Conservation (phyloP, 2,113 vertebrate species). For the Hymenochirus boettgeri region DNA sequence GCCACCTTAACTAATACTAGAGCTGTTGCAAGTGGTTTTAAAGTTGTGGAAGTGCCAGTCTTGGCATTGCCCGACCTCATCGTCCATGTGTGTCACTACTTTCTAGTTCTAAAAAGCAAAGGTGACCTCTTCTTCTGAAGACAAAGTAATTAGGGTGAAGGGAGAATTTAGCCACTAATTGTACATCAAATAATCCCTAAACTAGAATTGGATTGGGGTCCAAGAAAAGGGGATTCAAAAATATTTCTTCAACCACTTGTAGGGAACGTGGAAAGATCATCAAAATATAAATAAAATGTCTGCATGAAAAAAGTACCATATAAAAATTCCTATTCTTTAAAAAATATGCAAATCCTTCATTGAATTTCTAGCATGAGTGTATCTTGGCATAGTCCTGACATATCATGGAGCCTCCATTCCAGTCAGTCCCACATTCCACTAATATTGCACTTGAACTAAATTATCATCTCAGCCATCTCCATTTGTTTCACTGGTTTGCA, state of each 20-base stretch:
- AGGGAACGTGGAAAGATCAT: conserved; percentile 74
- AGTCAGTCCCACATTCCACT: conserved; percentile 77
- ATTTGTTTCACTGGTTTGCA: conserved; percentile 66
- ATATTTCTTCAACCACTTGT: conserved; percentile 66
- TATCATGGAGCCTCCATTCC: conserved; percentile 70
- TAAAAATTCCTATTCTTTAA: conserved; percentile 73
- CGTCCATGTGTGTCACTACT: too few species aligned
- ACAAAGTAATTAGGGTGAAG: too few species aligned
- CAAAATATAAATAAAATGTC: conserved; percentile 77
- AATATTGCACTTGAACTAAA: conserved; percentile 73
- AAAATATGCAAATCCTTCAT: conserved; percentile 77
- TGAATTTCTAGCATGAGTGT: conserved; percentile 66
- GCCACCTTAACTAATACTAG: too few species aligned
- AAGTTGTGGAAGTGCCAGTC: too few species aligned
- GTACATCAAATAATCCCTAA: not conserved
- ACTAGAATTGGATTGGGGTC: conserved; percentile 4
- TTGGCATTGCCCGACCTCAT: too few species aligned
- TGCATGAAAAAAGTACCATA: conserved; percentile 78
- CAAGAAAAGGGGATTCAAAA: conserved; percentile 60
- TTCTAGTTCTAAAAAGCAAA: too few species aligned
- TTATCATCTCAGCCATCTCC: conserved; percentile 61
- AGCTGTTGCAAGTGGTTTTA: too few species aligned
- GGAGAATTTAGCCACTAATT: too few species aligned
- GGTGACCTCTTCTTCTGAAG: too few species aligned
- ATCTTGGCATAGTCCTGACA: conserved; percentile 66